Evolutionary conservation across 2,113 vertebrate genomes (phyloP).

Genomic region (Clupea harengus): DNA sequence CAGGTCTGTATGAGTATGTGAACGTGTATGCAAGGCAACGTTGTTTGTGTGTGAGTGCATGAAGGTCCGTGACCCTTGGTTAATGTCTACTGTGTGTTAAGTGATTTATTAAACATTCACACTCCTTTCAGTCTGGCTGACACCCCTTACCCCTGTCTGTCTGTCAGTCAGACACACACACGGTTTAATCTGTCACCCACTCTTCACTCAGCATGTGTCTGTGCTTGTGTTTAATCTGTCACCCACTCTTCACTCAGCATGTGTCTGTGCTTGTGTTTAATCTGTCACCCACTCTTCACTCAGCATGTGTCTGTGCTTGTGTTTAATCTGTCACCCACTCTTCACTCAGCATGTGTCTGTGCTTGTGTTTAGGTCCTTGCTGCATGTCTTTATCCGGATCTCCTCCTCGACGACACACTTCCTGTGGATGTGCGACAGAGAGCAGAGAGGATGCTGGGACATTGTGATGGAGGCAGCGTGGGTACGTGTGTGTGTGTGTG

Average conservation of each 20-base stretch:
- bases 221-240: too few relatives aligned
- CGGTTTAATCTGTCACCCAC: too few relatives aligned
- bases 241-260: too few relatives aligned
- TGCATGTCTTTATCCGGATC: conserved; percentile 58
- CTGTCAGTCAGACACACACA: too few relatives aligned
- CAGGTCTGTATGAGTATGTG: neutral
- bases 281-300: too few relatives aligned
- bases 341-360: neutral
- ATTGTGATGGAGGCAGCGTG: conserved; percentile 59
- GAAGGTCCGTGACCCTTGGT: neutral
- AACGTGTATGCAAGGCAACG: neutral
- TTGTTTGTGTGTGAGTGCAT: too few relatives aligned
- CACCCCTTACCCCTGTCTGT: too few relatives aligned
- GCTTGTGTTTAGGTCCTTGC: conserved; percentile 55
- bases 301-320: too few relatives aligned
- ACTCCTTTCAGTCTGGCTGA: too few relatives aligned
- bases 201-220: neutral
- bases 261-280: too few relatives aligned
- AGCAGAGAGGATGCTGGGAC: conserved; percentile 54
- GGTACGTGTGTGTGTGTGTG: conserved; percentile 50
- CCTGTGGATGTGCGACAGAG: conserved; percentile 56
- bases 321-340: too few relatives aligned
- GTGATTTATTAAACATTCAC: neutral
- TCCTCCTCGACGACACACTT: conserved; percentile 47
- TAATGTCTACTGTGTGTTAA: neutral